Base-by-base conservation (phyloP, 1,140 invertebrate species). In the Dendrolimus punctatus region DNA sequence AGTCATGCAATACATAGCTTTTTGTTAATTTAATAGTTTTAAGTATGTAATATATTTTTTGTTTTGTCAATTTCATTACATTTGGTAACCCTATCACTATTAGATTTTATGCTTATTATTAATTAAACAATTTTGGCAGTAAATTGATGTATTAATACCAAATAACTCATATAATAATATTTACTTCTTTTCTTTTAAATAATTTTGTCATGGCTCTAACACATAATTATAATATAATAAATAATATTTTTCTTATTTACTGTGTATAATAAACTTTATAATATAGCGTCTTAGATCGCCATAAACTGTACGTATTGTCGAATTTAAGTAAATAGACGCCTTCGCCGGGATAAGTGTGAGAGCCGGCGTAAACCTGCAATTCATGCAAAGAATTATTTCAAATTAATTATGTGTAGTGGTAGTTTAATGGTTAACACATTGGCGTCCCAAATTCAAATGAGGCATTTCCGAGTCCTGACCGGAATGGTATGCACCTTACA, bases 321-420 rank as follows among this genome's bases (percentile, higher is more conserved):
- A 99, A 99, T 89, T 99, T 99, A 6, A 99, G 89, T 76, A 99
- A 88, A 88, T 99, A 99, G 41, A 99, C 95, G 41, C 99, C 98
- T 88, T 96, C 93, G 10, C 96, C 98, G 5, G 99, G 98, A 88
- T 99, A 99, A 37, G 92, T 89, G 87, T 99, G 99, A 64, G 95
- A 97, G 6, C 98, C 98, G 45, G 96, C 97, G 75, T 99, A 99
- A 0, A 99, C 96, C 89, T 99, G 97, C 74, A 75, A 55, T 36
- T 38, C 46, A 48, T 2, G 45, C 7, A 55, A 46, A 5, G 36
- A 9, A 37, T 23, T 10, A 46, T 46, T 46, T 9, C 4, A 7
- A 46, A 46, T 9, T 23, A 9, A 23, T 5, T 5, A 46, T 23
- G 36, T 10, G 5, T 46, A 7, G 41, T 42, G 7, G 41, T 42